Conservation (phyloP, 2,888 invertebrate genomes). For the Chrysolina haemoptera region DNA sequence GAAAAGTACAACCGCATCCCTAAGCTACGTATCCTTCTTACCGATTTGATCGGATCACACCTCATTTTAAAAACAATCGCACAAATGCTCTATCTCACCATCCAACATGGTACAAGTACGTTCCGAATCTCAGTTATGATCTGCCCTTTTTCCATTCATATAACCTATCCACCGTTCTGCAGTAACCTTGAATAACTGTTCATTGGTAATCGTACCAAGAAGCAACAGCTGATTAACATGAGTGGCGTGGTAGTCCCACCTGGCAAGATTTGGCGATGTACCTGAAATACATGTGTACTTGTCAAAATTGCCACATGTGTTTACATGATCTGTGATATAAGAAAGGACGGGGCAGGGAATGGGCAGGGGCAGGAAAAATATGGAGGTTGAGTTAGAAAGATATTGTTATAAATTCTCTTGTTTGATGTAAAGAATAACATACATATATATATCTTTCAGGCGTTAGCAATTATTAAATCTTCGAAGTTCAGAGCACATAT, state of each 20-base stretch:
- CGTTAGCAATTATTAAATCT: too few relatives aligned
- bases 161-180: constrained; percentile 96
- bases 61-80: not conserved
- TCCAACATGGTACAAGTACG: constrained; percentile 21
- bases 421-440: too few relatives aligned
- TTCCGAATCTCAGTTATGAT: constrained; percentile 83
- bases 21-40: too few relatives aligned
- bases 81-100: not conserved
- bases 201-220: constrained; percentile 87
- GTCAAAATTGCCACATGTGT: too few relatives aligned
- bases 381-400: too few relatives aligned
- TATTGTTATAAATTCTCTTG: too few relatives aligned
- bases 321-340: not conserved
- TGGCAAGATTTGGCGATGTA: constrained; percentile 94
- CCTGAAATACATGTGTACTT: not conserved
- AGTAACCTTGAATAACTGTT: constrained; percentile 85
- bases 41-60: not conserved
- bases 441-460: too few relatives aligned
- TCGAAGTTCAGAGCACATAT: too few relatives aligned
- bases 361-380: too few relatives aligned
- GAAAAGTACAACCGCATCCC: too few relatives aligned
- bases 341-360: too few relatives aligned
- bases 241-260: constrained; percentile 99
- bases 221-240: constrained; percentile 96
- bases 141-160: constrained; percentile 94